phyloP scores from a whole-genome alignment of 2,888 invertebrate genomes.

The Cheilosia impressa region DNA sequence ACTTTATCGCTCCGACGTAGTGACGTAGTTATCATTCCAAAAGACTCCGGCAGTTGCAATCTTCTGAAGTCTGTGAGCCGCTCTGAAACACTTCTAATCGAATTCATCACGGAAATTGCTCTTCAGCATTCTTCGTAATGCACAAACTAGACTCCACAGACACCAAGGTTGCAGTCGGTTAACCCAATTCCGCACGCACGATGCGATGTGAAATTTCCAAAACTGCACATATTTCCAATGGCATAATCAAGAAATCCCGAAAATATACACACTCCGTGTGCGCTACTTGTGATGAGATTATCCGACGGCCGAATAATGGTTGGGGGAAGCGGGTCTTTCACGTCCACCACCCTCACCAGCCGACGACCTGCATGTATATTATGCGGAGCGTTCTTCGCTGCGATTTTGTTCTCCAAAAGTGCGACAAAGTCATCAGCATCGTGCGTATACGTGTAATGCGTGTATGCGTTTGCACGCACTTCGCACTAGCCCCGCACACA shows the following conservation, averaged over 20 bases:
- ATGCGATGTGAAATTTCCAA: constrained; percentile 51
- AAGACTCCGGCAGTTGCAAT: too few relatives aligned
- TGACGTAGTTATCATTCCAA: too few relatives aligned
- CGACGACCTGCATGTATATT: constrained; percentile 19
- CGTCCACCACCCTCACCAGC: background rate
- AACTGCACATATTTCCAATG: constrained; percentile 13
- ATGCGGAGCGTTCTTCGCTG: constrained; percentile 44
- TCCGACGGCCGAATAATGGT: constrained; percentile 44
- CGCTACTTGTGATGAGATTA: constrained; percentile 51
- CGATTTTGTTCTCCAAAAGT: constrained; percentile 69
- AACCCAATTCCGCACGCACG: constrained; percentile 51
- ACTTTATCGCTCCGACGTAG: too few relatives aligned
- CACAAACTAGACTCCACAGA: background rate
- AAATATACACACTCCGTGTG: constrained; percentile 45
- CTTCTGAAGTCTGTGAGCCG: too few relatives aligned
- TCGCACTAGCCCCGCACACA: constrained; percentile 62
- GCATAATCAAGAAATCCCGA: constrained; percentile 67
- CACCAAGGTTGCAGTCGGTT: constrained; percentile 29
- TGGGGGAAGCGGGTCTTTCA: constrained; percentile 4
- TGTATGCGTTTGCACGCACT: constrained; percentile 61
- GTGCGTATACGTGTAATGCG: constrained; percentile 49
- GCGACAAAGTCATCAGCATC: constrained; percentile 70
- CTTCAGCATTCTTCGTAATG: background rate
- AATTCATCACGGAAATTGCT: background rate
- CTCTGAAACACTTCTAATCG: background rate